phyloP scores from a whole-genome alignment of 1,140 invertebrate genomes.

The Homarus americanus region DNA sequence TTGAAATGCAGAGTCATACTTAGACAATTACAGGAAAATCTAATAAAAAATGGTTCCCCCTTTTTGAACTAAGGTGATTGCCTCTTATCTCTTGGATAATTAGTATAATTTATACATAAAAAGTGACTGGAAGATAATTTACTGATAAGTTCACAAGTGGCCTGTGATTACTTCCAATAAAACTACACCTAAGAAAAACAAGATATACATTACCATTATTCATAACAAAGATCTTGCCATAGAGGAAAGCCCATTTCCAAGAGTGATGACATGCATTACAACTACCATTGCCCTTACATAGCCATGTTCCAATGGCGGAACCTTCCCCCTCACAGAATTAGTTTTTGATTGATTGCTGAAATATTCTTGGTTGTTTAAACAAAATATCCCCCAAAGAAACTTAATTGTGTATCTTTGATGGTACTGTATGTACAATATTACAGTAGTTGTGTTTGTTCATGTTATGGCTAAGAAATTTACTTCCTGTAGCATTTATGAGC shows the following conservation, averaged over 20 bases:
- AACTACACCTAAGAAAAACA: not conserved
- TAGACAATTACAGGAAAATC: not conserved
- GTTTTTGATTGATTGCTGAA: not conserved
- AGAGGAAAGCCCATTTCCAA: not conserved
- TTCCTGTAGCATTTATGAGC: constrained; percentile 51
- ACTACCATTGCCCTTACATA: not conserved
- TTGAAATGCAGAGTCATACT: not conserved
- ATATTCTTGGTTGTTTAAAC: not conserved
- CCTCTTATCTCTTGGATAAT: not conserved
- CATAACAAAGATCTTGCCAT: not conserved
- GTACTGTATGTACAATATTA: constrained; percentile 58
- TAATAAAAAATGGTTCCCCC: not conserved
- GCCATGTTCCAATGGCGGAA: not conserved
- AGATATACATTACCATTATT: too few species aligned
- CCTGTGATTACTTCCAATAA: not conserved
- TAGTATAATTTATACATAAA: not conserved
- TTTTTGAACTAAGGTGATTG: not conserved
- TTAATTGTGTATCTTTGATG: constrained; percentile 44
- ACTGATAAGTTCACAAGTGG: not conserved
- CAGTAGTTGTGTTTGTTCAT: constrained; percentile 65
- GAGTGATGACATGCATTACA: not conserved
- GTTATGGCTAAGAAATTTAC: constrained; percentile 56
- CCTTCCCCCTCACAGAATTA: not conserved
- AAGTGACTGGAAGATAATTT: not conserved
- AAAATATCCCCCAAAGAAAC: not conserved